phyloP scores from a whole-genome alignment of 2,888 invertebrate species.

The Candidula unifasciata region DNA sequence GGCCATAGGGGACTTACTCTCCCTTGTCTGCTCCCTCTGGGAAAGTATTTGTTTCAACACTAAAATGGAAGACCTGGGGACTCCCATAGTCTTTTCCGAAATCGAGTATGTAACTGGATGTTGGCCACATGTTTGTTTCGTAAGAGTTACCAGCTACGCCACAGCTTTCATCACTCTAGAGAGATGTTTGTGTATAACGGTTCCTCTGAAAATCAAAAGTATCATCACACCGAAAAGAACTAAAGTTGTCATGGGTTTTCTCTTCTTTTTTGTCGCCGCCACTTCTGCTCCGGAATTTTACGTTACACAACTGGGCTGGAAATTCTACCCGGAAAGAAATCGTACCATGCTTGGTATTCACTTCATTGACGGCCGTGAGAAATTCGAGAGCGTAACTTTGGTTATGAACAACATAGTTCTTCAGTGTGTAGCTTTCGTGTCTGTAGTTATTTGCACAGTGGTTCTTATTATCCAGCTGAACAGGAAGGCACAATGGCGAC shows the following conservation, averaged over 20 bases:
- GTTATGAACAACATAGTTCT: neutral
- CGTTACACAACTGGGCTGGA: neutral
- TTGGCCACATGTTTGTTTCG: conserved; percentile 30
- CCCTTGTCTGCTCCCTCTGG: neutral
- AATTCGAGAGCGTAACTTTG: neutral
- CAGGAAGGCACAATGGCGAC: neutral
- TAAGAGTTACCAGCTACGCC: neutral
- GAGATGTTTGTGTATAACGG: too few relatives aligned
- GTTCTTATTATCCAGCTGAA: neutral
- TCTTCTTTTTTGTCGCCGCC: neutral
- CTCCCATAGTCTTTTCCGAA: conserved; percentile 92
- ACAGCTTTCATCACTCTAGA: too few relatives aligned
- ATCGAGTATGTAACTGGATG: conserved; percentile 82
- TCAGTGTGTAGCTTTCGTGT: neutral
- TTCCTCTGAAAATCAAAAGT: too few relatives aligned
- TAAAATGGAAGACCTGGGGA: neutral
- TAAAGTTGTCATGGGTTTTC: neutral
- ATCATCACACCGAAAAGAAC: too few relatives aligned
- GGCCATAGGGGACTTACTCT: conserved; percentile 9
- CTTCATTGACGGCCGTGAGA: neutral
- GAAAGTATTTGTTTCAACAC: conserved; percentile 32
- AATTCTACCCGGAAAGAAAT: neutral
- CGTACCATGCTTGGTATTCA: neutral
- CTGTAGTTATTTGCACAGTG: neutral
- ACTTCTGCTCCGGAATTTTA: neutral